phyloP scores from a whole-genome alignment of 1,140 invertebrate genomes.

The Hypsibius dujardini region DNA sequence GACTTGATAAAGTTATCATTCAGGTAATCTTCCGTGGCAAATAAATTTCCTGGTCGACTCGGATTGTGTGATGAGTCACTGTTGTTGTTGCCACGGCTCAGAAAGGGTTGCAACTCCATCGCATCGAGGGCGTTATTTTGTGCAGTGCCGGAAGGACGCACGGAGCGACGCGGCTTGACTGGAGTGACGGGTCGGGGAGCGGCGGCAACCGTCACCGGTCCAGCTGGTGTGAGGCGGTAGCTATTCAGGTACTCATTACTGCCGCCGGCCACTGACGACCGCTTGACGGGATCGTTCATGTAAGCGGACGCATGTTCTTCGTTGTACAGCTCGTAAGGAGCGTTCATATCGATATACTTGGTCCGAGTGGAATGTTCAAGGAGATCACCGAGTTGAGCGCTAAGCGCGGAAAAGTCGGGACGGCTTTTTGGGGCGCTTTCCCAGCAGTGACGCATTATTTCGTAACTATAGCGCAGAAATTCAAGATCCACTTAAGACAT shows the following conservation, averaged over 20 bases:
- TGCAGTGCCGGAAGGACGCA: not conserved
- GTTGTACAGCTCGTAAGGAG: constrained; percentile 10
- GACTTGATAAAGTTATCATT: constrained; percentile 7
- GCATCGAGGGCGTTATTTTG: not conserved
- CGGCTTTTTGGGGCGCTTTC: constrained; percentile 29
- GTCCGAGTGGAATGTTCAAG: constrained; percentile 24
- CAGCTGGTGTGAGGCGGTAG: not conserved
- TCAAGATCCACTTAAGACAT: not conserved
- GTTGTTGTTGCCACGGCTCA: not conserved
- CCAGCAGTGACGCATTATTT: constrained; percentile 33
- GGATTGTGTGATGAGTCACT: not conserved
- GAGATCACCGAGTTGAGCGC: constrained; percentile 30
- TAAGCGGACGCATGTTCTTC: not conserved
- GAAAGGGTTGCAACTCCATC: not conserved
- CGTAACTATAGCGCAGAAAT: constrained; percentile 26
- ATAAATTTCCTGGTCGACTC: constrained; percentile 2
- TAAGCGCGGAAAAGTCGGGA: constrained; percentile 29
- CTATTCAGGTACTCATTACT: not conserved
- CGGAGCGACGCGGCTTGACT: not conserved
- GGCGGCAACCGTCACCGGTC: not conserved
- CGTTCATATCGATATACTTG: constrained; percentile 22
- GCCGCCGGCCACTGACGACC: not conserved
- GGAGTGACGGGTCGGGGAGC: not conserved
- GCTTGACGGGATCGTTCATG: not conserved
- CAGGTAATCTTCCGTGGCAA: not conserved